Conservation (phyloP, 2,113 vertebrate species). For the Pongo abelii region DNA sequence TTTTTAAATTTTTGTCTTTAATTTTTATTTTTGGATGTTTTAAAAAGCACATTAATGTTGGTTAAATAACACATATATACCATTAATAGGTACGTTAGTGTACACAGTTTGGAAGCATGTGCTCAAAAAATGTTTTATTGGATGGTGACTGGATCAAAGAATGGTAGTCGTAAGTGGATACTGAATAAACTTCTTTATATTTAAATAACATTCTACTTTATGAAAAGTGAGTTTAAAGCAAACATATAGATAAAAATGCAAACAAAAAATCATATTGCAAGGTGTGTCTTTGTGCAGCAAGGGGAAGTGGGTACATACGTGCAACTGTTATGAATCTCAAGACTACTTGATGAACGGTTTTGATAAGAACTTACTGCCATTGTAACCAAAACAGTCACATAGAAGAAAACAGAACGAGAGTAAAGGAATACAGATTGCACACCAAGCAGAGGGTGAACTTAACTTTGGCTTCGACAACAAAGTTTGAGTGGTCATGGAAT, state of each 20-base stretch:
- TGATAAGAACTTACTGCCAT: conserved; percentile 60
- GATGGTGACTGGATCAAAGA: neutral
- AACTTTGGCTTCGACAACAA: neutral
- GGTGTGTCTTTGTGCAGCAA: conserved; percentile 57
- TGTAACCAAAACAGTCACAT: neutral
- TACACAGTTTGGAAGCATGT: neutral
- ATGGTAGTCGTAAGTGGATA: neutral
- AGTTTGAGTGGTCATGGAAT: neutral
- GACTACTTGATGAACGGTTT: conserved; percentile 46
- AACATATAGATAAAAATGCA: neutral
- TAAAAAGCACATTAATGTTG: neutral
- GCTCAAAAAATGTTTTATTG: neutral
- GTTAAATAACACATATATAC: neutral
- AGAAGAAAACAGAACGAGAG: neutral
- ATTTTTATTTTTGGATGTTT: conserved; percentile 24
- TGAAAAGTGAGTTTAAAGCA: conserved; percentile 26
- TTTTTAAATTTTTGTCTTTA: conserved; percentile 19
- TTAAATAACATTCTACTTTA: neutral
- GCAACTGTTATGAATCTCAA: conserved; percentile 30
- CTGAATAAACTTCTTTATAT: neutral
- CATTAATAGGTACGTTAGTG: neutral
- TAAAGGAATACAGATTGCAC: neutral
- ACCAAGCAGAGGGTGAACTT: neutral
- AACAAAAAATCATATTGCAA: neutral
- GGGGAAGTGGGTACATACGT: conserved; percentile 59